A percentile compares a stretch with the other conserved stretches of the same genome.
Evolutionary conservation across 2,797 vertebrate species (phyloP).

Genomic region (Euthynnus affinis): DNA sequence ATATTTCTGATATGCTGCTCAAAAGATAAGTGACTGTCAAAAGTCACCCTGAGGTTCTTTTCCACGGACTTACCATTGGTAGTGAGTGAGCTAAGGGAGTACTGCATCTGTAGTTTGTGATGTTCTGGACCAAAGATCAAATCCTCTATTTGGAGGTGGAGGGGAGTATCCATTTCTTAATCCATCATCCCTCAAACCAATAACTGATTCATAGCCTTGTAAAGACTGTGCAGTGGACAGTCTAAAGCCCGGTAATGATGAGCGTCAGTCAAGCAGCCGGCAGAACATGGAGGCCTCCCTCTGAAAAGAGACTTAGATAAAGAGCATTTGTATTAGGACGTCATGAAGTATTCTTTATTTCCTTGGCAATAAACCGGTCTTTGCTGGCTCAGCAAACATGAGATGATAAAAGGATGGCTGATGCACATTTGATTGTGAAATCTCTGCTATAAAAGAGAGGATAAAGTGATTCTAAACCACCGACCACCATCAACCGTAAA

Average conservation of each 20-base stretch:
- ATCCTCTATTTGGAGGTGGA: background rate
- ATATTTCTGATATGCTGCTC: no score
- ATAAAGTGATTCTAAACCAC: constrained; percentile 86
- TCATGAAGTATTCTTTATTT: constrained; percentile 57
- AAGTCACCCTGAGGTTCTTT: no score
- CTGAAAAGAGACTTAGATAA: constrained; percentile 50
- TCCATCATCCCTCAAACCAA: constrained; percentile 27
- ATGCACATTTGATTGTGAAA: constrained; percentile 84
- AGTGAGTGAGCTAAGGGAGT: no score
- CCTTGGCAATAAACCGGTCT: constrained; percentile 54
- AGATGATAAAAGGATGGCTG: constrained; percentile 71
- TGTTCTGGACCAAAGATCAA: no score
- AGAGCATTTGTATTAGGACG: constrained; percentile 38
- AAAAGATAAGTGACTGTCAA: no score
- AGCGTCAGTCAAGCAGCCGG: constrained; percentile 35
- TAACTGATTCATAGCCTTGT: constrained; percentile 14
- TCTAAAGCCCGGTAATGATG: constrained; percentile 14
- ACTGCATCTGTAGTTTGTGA: no score
- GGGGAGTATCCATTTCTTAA: background rate
- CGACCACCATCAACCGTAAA: constrained; percentile 87
- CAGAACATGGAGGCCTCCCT: constrained; percentile 22
- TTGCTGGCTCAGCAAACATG: constrained; percentile 79
- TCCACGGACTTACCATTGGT: no score
- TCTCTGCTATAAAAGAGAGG: constrained; percentile 83
- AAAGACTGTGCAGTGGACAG: background rate